A percentile compares a stretch with the other conserved stretches of the same genome.
Evolutionary conservation across 2,113 vertebrate genomes (phyloP).

Genomic region (Labeo rohita): DNA sequence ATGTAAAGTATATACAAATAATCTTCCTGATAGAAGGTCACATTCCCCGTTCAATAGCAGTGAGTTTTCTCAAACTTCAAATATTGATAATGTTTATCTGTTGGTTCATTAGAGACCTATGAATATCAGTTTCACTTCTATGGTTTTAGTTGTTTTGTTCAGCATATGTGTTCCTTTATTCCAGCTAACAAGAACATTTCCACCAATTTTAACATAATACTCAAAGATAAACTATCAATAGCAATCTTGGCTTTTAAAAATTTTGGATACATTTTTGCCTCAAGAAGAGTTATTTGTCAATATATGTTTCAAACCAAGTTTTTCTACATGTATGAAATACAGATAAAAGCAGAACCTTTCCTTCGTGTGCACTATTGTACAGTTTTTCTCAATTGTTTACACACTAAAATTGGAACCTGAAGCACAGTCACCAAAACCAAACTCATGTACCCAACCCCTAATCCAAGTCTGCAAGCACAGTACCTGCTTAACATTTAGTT

Average conservation of each 20-base stretch:
- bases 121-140: background rate
- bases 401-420: background rate
- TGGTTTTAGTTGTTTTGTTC: background rate
- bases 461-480: background rate
- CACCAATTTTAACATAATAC: background rate
- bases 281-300: background rate
- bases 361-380: background rate
- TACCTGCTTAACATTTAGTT: background rate
- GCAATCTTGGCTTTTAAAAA: background rate
- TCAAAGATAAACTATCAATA: background rate
- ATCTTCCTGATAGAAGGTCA: slow-evolving; percentile 15
- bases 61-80: background rate
- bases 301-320: no score
- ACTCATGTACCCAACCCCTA: background rate
- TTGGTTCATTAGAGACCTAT: no score
- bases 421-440: background rate
- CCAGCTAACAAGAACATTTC: background rate
- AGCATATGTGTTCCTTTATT: background rate
- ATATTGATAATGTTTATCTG: background rate
- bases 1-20: slow-evolving; percentile 1
- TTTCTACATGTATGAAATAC: no score
- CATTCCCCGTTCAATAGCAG: background rate
- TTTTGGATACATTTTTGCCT: background rate
- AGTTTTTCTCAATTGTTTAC: background rate
- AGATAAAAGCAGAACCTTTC: no score